Base-by-base conservation (phyloP, 2,113 vertebrate species). In the Columba janthina region DNA sequence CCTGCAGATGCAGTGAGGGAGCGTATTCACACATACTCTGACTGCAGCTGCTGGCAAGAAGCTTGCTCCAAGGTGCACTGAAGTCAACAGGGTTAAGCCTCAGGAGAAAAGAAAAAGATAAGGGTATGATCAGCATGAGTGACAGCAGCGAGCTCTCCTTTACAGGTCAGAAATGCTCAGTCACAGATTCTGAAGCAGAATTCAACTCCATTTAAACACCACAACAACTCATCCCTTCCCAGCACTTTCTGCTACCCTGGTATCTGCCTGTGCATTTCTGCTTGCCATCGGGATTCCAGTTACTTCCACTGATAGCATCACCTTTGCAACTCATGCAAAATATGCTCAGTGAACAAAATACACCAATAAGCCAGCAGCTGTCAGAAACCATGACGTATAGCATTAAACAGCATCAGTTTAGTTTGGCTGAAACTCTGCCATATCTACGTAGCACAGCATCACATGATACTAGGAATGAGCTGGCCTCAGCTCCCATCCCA, bases 301-400 rank as follows among this genome's bases (percentile, higher is more conserved):
- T 51, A n/a, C 24, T 70, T 38, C 19, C 24, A 8, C 34, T 24
- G 51, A 84, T 28, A 85, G 11, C 56, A 71, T 64, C 79, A 78
- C 92, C 51, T 80, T 58, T 91, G 34, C 34, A 80, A 71, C 34
- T 81, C 72, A 65, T 48, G 72, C 76, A 87, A 91, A 93, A 84
- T 40, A 48, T 13, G 10, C 36, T 69, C 21, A 6, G 36, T 82
- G 72, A 80, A 73, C 61, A 90, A 91, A 88, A 90, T 48, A 15
- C 22, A 81, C 38, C 76, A 93, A 40, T 16, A 81, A 72, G 44
- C 19, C 64, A 94, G 44, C 21, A 83, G 56, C 69, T 93, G 61
- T 67, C 75, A 87, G 83, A 71, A 86, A 78, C 82, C 85, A 54
- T 77, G 90, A 92, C 50, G 92, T 95, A 90, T 0, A 75, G 76